Conservation (phyloP, 2,888 invertebrate species). For the Leucophenga montana region DNA sequence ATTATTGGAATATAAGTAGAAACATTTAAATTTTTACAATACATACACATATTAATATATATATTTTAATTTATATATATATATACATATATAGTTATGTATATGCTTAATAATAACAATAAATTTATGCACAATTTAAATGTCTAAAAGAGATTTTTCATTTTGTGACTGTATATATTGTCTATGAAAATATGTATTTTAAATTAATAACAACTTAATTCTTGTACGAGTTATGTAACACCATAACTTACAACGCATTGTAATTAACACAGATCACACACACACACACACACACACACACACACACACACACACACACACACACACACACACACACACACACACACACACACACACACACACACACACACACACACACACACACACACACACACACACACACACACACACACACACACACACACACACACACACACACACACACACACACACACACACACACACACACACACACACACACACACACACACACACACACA, state of each 20-base stretch:
- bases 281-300: constrained; percentile 35
- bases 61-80: constrained; percentile 34
- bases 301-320: no score
- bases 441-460: no score
- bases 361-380: no score
- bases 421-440: no score
- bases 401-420: no score
- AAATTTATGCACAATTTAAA: constrained; percentile 31
- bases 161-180: not conserved
- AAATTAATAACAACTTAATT: not conserved
- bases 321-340: no score
- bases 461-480: no score
- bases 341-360: no score
- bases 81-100: constrained; percentile 19
- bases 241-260: constrained; percentile 11
- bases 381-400: no score
- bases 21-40: not conserved
- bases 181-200: no score
- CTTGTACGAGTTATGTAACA: not conserved
- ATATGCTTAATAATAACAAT: constrained; percentile 4
- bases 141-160: not conserved
- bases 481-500: no score
- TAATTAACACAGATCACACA: constrained; percentile 51
- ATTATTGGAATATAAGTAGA: not conserved
- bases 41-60: constrained; percentile 36